Percentiles rank a stretch among this genome's conserved stretches.
Evolutionary conservation across 2,797 vertebrate species (phyloP).

Genomic region (Xiphophorus birchmanni): DNA sequence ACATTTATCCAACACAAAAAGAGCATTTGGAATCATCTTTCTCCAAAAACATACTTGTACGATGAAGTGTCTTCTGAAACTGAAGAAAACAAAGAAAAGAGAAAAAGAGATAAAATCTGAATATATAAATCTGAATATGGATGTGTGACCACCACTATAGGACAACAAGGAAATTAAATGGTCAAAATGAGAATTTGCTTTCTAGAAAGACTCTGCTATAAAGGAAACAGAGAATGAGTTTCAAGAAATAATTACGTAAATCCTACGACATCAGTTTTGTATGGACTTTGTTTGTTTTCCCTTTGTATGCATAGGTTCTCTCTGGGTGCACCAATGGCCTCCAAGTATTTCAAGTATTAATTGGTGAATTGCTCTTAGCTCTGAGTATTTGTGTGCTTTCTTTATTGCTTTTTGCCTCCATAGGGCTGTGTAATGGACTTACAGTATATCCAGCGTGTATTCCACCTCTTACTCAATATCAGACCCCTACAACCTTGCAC

Average conservation of each 20-base stretch:
- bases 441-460: neutral
- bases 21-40: neutral
- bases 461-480: neutral
- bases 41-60: neutral
- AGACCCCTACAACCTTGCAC: neutral
- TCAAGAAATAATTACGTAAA: neutral
- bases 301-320: neutral
- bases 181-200: neutral
- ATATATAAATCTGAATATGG: too few relatives aligned
- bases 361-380: neutral
- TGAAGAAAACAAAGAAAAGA: neutral
- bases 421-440: neutral
- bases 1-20: neutral
- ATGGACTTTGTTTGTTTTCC: neutral
- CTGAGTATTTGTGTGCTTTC: neutral
- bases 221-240: neutral
- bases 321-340: neutral
- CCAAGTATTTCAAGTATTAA: neutral
- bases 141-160: neutral
- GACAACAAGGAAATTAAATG: neutral
- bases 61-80: neutral
- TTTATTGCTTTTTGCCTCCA: neutral
- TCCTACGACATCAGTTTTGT: neutral
- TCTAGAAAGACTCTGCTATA: neutral
- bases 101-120: neutral